A percentile compares a stretch with the other conserved stretches of the same genome.
These are phyloP conservation scores for Laticauda colubrina DNA, from an alignment of 2,113 vertebrate species.

Conservation along the genomic window DNA sequence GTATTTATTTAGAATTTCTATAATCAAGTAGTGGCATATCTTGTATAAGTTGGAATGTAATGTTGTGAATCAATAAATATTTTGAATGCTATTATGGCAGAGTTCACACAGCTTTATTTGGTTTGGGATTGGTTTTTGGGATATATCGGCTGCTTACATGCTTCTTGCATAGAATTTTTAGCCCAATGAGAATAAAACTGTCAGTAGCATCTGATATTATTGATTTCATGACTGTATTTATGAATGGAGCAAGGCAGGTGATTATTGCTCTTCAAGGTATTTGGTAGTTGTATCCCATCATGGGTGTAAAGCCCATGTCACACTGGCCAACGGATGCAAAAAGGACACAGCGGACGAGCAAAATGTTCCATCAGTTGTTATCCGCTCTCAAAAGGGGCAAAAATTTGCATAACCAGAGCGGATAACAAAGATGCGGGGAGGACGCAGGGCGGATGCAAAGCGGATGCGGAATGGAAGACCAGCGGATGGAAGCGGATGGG, in stretches of 20 bases:
- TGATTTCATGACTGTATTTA: neutral
- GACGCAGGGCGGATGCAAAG: too few species aligned
- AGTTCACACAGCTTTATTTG: neutral
- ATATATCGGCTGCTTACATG: neutral
- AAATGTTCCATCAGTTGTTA: too few species aligned
- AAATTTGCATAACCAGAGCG: too few species aligned
- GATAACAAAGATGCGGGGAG: too few species aligned
- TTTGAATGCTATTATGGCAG: neutral
- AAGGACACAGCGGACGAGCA: too few species aligned
- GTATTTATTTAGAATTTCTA: neutral
- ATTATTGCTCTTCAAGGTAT: neutral
- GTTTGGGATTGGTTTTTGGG: neutral
- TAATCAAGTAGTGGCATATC: neutral
- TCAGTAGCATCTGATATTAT: neutral
- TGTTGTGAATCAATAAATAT: neutral
- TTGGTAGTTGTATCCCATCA: neutral
- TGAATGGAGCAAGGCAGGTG: neutral
- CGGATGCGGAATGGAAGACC: too few species aligned
- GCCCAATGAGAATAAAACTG: neutral
- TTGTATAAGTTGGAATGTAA: neutral
- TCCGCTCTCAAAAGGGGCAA: too few species aligned
- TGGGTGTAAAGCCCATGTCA: too few species aligned
- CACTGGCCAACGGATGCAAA: too few species aligned
- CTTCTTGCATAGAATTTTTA: neutral
- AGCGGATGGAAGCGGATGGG: too few species aligned